phyloP scores from a whole-genome alignment of 2,797 vertebrate genomes.

The Lithobates sylvaticus region DNA sequence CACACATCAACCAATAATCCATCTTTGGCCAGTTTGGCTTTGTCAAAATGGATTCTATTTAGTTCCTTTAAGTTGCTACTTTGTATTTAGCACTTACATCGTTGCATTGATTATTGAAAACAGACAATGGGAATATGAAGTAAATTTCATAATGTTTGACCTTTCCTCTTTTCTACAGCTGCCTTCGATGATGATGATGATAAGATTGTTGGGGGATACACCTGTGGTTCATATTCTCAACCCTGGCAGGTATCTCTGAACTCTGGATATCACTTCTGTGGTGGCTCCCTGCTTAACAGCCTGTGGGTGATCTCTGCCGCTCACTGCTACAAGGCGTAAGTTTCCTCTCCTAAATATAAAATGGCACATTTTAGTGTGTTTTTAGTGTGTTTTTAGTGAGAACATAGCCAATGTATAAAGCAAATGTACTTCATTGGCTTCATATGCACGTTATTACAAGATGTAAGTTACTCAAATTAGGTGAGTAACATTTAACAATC shows the following conservation, averaged over 20 bases:
- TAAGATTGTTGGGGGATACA: conserved; percentile 56
- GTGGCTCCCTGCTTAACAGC: conserved; percentile 76
- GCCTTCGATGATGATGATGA: conserved; percentile 51
- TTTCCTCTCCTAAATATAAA: too few relatives aligned
- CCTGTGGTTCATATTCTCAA: conserved; percentile 2
- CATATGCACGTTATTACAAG: neutral
- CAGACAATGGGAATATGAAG: too few relatives aligned
- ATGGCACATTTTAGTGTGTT: too few relatives aligned
- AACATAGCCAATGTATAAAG: too few relatives aligned
- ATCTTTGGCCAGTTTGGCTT: too few relatives aligned
- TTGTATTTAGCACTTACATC: too few relatives aligned
- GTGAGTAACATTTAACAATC: neutral
- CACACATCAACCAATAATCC: too few relatives aligned
- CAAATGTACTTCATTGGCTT: neutral
- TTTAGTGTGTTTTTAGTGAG: too few relatives aligned
- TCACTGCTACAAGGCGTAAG: conserved; percentile 76
- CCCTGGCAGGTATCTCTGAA: conserved; percentile 72
- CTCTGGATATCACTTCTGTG: conserved; percentile 78
- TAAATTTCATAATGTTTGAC: too few relatives aligned
- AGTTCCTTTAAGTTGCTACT: too few relatives aligned
- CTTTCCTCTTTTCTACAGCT: neutral
- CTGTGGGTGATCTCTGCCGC: conserved; percentile 79
- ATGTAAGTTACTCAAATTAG: neutral
- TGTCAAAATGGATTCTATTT: too few relatives aligned
- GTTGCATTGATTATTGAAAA: too few relatives aligned